Base-by-base conservation (phyloP, 2,113 vertebrate species). In the Cynoglossus semilaevis region DNA sequence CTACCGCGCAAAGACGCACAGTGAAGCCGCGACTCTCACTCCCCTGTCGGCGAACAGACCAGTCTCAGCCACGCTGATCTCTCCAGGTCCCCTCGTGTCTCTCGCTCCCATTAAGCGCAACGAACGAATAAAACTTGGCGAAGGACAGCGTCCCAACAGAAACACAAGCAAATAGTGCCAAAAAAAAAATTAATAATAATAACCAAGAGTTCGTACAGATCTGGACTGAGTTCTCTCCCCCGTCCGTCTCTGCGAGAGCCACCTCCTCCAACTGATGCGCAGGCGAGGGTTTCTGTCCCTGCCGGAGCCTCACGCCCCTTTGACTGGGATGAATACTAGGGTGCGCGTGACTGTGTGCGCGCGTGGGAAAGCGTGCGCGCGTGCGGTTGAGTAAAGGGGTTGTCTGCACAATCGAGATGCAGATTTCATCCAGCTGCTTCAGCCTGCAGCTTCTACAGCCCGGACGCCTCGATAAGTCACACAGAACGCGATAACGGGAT, bases 221-320 rank as follows among this genome's bases (percentile, higher is more conserved):
- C 10, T 50, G 14, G 45, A 10, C 18, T 1, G 77, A 88, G 72
- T 83, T 56, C 29, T 8, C 12, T 11, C 51, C 55, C 17, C 34
- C 34, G 56, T 72, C 58, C n/a, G 66, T 50, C 0, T 64, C 51
- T 77, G 70, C 35, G 70, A 50, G 76, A 66, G 62, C 72, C 78
- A 19, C 76, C 18, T 69, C 45, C 66, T 74, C 46, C 69, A n/a
- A 29, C 74, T 58, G 72, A 79, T 74, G 74, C 58, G 44, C 83
- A 81, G 59, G 67, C 67, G 67, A 60, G 48, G 68, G 76, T 78
- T 74, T 79, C 76, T 77, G 73, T 74, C 65, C 51, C 58, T 47
- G 79, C 74, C 74, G 70, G 70, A 57, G 52, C 64, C 77, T 68
- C 87, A 85, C 84, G 79, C 86, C 83, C 80, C 84, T 87, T 85